phyloP scores from a whole-genome alignment of 2,888 invertebrate species.

The Galeruca laticollis region DNA sequence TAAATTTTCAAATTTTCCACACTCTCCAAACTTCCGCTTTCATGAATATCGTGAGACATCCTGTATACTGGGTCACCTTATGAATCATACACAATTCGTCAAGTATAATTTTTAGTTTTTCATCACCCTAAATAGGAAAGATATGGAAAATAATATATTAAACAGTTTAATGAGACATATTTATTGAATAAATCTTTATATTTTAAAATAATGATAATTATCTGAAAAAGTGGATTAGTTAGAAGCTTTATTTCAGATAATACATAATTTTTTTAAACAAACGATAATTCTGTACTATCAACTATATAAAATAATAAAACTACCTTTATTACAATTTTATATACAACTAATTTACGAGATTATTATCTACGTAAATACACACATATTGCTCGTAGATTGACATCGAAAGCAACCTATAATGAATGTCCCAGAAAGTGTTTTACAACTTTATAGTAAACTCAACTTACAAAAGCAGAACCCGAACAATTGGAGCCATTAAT shows the following conservation, averaged over 20 bases:
- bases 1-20: too few species aligned
- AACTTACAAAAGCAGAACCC: neutral
- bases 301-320: slow-evolving; percentile 53
- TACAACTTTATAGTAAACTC: neutral
- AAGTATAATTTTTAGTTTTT: too few species aligned
- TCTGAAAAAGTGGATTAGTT: slow-evolving; percentile 26
- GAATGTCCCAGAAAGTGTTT: slow-evolving; percentile 2
- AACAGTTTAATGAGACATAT: slow-evolving; percentile 26
- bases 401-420: slow-evolving; percentile 41
- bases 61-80: too few species aligned
- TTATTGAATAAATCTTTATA: slow-evolving; percentile 37
- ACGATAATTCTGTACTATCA: slow-evolving; percentile 54
- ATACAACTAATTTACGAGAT: slow-evolving; percentile 56
- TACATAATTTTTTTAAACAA: slow-evolving; percentile 59
- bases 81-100: too few species aligned
- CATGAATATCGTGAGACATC: too few species aligned
- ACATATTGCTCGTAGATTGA: slow-evolving; percentile 53
- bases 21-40: too few species aligned
- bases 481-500: too few species aligned
- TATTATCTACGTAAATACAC: slow-evolving; percentile 52
- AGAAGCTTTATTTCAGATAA: slow-evolving; percentile 56
- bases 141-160: neutral
- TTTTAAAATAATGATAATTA: slow-evolving; percentile 30
- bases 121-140: neutral
- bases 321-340: slow-evolving; percentile 58